Evolutionary conservation across 2,888 invertebrate species (phyloP).

Genomic region (Erebia ligea): DNA sequence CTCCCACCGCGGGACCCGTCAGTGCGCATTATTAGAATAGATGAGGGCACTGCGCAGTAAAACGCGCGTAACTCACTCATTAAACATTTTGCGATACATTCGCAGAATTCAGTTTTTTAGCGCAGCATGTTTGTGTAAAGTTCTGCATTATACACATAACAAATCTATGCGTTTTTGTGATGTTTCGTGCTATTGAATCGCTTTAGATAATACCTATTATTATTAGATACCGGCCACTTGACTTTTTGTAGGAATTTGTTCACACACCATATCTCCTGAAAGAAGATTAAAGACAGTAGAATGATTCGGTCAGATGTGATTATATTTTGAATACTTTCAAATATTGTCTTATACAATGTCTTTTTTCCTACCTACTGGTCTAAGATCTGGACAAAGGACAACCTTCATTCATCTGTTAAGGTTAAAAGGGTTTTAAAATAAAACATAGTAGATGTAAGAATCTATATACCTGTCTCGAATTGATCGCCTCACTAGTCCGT

Average conservation of each 20-base stretch:
- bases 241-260: neutral
- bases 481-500: too few species aligned
- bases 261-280: neutral
- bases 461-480: too few species aligned
- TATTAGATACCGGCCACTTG: neutral
- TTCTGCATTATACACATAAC: neutral
- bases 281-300: too few species aligned
- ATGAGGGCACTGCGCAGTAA: slow-evolving; percentile 24
- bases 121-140: neutral
- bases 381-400: too few species aligned
- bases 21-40: slow-evolving; percentile 30
- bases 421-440: too few species aligned
- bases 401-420: too few species aligned
- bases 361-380: too few species aligned
- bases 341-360: too few species aligned
- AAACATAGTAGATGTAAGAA: too few species aligned
- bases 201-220: slow-evolving; percentile 1
- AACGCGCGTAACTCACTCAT: slow-evolving; percentile 23
- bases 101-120: slow-evolving; percentile 32
- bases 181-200: neutral
- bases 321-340: too few species aligned
- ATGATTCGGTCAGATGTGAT: too few species aligned
- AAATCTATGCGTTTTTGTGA: neutral
- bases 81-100: slow-evolving; percentile 36
- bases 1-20: slow-evolving; percentile 16